Evolutionary conservation across 1,140 invertebrate genomes (phyloP).

Genomic region (Drosophila guanche): DNA sequence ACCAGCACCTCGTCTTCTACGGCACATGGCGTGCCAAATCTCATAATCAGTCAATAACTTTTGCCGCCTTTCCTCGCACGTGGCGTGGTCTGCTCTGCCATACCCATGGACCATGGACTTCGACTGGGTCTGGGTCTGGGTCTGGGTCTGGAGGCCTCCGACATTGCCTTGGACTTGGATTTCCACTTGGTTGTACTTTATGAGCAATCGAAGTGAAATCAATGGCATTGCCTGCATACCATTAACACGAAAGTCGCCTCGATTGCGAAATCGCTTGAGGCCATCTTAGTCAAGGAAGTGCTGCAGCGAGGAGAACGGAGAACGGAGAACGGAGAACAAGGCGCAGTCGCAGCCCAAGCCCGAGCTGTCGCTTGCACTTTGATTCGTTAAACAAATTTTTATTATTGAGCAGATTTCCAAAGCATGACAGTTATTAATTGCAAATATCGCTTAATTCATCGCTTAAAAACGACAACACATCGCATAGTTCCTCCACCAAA

Average conservation of each 20-base stretch:
- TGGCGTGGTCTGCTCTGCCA: slow-evolving; percentile 7
- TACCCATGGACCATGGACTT: too few species aligned
- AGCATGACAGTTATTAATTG: slow-evolving; percentile 83
- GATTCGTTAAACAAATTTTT: slow-evolving; percentile 82
- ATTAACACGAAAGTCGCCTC: slow-evolving; percentile 78
- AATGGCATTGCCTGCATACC: slow-evolving; percentile 80
- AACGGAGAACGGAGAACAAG: background rate
- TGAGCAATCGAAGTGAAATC: slow-evolving; percentile 81
- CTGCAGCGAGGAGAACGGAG: background rate
- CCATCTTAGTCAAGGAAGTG: slow-evolving; percentile 50
- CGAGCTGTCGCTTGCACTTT: slow-evolving; percentile 41
- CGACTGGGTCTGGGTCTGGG: slow-evolving; percentile 9
- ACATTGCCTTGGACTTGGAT: slow-evolving; percentile 31
- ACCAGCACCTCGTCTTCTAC: slow-evolving; percentile 8
- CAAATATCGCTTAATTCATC: slow-evolving; percentile 83
- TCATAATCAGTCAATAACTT: slow-evolving; percentile 82
- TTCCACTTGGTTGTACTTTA: slow-evolving; percentile 77
- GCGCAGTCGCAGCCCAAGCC: slow-evolving; percentile 17
- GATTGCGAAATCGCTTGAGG: slow-evolving; percentile 68
- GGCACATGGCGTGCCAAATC: slow-evolving; percentile 76
- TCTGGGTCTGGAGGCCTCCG: slow-evolving; percentile 26
- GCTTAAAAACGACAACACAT: slow-evolving; percentile 79
- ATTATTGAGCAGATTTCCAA: slow-evolving; percentile 77
- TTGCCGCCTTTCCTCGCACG: slow-evolving; percentile 76
- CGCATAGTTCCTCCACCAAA: slow-evolving; percentile 72